Conservation (phyloP, 2,797 vertebrate genomes). For the Leptatherina wallacei region DNA sequence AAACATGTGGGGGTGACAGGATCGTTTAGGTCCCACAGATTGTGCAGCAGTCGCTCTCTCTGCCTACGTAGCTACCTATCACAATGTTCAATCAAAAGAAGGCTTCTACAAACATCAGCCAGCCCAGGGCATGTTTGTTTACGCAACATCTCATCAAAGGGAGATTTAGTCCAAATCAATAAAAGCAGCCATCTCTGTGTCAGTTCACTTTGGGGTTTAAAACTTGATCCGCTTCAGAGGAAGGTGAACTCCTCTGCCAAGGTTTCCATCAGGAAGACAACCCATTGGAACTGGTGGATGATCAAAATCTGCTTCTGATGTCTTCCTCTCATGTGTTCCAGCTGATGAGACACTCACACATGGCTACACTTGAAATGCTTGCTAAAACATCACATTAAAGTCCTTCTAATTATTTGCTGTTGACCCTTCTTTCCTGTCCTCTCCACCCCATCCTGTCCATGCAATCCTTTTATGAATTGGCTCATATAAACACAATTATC, state of each 20-base stretch:
- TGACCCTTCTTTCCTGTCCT: too few species aligned
- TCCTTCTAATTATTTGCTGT: too few species aligned
- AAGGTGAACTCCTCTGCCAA: conserved; percentile 6
- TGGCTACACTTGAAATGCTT: not conserved
- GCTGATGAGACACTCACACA: not conserved
- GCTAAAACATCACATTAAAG: too few species aligned
- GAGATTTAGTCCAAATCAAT: conserved; percentile 61
- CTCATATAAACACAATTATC: too few species aligned
- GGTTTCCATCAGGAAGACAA: conserved; percentile 31
- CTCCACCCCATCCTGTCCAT: too few species aligned
- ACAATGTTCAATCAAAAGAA: conserved; percentile 8
- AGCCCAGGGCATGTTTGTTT: conserved; percentile 35
- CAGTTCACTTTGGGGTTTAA: conserved; percentile 42
- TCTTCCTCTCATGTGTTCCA: conserved; percentile 3
- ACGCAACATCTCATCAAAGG: conserved; percentile 51
- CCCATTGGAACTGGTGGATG: conserved; percentile 21
- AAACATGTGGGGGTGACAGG: conserved; percentile 5
- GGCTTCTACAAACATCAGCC: conserved; percentile 16
- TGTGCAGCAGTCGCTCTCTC: not conserved
- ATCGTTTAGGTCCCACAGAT: not conserved
- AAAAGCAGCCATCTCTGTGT: conserved; percentile 48
- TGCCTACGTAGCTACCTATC: not conserved
- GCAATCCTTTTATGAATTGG: too few species aligned
- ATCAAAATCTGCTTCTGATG: conserved; percentile 22
- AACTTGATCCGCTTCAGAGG: conserved; percentile 46